Evolutionary conservation across 1,140 invertebrate genomes (phyloP).

Genomic region (Tigriopus japonicus): DNA sequence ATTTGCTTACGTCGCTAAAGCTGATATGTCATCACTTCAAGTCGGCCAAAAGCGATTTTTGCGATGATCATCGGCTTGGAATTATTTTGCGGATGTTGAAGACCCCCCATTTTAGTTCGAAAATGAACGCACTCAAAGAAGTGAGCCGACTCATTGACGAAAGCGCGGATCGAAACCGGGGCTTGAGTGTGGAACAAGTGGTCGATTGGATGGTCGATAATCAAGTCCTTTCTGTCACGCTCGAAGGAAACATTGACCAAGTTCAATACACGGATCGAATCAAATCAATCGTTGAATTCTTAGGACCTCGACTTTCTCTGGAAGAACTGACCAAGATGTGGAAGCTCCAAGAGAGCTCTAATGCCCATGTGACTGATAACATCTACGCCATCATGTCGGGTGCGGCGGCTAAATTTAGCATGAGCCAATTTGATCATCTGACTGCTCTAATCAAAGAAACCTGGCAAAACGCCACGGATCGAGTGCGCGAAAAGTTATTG

Average conservation of each 20-base stretch:
- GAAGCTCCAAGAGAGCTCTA: constrained; percentile 25
- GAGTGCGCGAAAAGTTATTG: constrained; percentile 30
- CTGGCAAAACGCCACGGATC: constrained; percentile 20
- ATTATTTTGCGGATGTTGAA: constrained; percentile 33
- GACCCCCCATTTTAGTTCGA: constrained; percentile 34
- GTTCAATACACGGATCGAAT: constrained; percentile 36
- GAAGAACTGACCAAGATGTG: constrained; percentile 34
- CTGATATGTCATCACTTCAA: constrained; percentile 30
- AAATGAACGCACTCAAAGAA: constrained; percentile 35
- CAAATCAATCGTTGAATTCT: constrained; percentile 33
- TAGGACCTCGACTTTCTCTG: constrained; percentile 28
- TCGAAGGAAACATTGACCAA: constrained; percentile 37
- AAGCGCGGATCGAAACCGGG: constrained; percentile 23
- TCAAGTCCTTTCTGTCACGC: constrained; percentile 30
- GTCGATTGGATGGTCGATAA: constrained; percentile 33
- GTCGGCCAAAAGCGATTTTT: constrained; percentile 26
- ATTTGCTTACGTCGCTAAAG: constrained; percentile 31
- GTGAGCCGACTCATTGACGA: constrained; percentile 32
- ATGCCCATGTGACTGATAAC: constrained; percentile 34
- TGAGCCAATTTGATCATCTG: constrained; percentile 30
- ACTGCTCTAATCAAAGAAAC: constrained; percentile 30
- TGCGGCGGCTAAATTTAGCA: constrained; percentile 32
- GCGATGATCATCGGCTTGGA: constrained; percentile 29
- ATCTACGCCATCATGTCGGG: constrained; percentile 33
- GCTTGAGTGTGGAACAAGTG: constrained; percentile 26